These are phyloP conservation scores for Hylia prasina DNA, from an alignment of 2,113 vertebrate species.

Conservation along the genomic window DNA sequence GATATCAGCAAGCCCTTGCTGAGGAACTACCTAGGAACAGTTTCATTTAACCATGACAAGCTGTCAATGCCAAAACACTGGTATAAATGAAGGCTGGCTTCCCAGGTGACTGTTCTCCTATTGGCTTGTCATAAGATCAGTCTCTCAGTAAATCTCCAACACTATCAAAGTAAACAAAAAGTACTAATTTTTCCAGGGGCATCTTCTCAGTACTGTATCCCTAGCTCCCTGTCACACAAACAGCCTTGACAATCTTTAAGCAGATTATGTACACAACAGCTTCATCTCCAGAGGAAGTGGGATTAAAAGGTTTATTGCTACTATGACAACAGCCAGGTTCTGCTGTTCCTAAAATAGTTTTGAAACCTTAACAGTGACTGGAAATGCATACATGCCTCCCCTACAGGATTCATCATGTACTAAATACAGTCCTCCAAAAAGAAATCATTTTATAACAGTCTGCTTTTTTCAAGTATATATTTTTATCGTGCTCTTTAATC, in stretches of 20 bases:
- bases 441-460: conserved; percentile 13
- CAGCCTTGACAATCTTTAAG: conserved; percentile 42
- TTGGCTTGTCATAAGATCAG: not conserved
- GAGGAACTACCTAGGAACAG: not conserved
- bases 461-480: not conserved
- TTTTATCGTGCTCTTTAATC: conserved; percentile 12
- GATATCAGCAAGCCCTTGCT: not conserved
- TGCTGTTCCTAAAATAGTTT: conserved; percentile 64
- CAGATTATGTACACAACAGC: conserved; percentile 34
- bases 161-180: not conserved
- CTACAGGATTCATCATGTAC: not conserved
- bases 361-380: conserved; percentile 18
- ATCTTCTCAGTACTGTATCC: not conserved
- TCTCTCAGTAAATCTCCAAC: not conserved
- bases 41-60: not conserved
- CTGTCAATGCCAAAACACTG: not conserved
- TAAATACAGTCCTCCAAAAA: conserved; percentile 19
- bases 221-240: not conserved
- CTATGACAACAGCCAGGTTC: conserved; percentile 65
- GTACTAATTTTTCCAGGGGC: not conserved
- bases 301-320: conserved; percentile 65
- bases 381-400: not conserved
- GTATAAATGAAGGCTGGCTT: not conserved
- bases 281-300: conserved; percentile 52
- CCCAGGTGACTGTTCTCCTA: not conserved